A percentile compares a stretch with the other conserved stretches of the same genome.
These are phyloP conservation scores for Discoglossus pictus DNA, from an alignment of 2,797 vertebrate genomes.

Conservation along the genomic window DNA sequence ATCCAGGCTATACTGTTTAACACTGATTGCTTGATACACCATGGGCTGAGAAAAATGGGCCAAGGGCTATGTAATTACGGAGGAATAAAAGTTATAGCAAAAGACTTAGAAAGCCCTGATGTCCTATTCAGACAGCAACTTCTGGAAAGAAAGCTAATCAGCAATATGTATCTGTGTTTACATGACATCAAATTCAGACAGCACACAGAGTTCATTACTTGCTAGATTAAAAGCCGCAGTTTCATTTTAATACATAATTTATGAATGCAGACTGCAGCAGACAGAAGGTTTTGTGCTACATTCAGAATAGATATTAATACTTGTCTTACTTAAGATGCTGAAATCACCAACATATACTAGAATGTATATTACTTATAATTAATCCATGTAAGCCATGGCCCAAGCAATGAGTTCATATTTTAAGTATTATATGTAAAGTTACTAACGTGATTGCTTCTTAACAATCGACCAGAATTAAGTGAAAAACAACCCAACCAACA, in stretches of 20 bases:
- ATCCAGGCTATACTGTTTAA: conserved; percentile 33
- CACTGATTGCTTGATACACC: conserved; percentile 10
- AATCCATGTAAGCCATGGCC: no score
- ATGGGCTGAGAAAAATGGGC: background rate
- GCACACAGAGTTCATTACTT: background rate
- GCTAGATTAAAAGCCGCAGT: background rate
- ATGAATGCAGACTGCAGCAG: conserved; percentile 33
- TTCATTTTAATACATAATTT: conserved; percentile 26
- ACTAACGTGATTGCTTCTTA: no score
- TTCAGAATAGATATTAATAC: conserved; percentile 7
- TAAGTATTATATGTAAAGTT: no score
- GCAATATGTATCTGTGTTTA: conserved; percentile 27
- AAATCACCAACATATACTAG: no score
- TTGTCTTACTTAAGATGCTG: conserved; percentile 27
- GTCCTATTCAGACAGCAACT: background rate
- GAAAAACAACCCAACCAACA: background rate
- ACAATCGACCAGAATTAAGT: no score
- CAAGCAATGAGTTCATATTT: no score
- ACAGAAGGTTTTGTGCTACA: conserved; percentile 15
- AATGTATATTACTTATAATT: no score
- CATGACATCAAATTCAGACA: conserved; percentile 7
- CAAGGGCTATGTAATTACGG: conserved; percentile 1
- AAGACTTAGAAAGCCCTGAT: background rate
- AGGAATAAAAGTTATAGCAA: background rate
- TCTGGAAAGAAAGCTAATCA: background rate